Percentiles rank a stretch among this genome's conserved stretches.
Evolutionary conservation across 2,797 vertebrate genomes (phyloP).

Genomic region (Tachyglossus aculeatus): DNA sequence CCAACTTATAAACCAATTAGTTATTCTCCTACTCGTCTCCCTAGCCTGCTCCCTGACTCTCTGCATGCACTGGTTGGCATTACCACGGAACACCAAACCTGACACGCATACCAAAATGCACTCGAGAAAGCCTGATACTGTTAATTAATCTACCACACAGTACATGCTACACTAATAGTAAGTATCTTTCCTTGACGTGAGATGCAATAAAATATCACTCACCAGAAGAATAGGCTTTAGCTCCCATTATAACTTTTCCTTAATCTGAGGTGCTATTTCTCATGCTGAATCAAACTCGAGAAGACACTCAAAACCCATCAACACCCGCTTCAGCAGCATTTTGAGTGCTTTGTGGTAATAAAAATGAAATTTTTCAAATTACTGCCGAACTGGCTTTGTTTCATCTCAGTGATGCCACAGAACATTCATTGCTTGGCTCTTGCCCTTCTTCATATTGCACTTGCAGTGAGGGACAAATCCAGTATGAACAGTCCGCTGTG

Average conservation of each 20-base stretch:
- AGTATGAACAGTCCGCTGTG: slow-evolving; percentile 9
- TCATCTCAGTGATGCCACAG: slow-evolving; percentile 54
- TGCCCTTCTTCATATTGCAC: not conserved
- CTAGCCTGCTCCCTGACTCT: too few relatives aligned
- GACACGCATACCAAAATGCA: too few relatives aligned
- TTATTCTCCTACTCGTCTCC: too few relatives aligned
- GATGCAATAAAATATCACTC: slow-evolving; percentile 19
- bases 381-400: slow-evolving; percentile 12
- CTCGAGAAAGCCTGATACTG: slow-evolving; percentile 47
- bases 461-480: slow-evolving; percentile 2
- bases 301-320: slow-evolving; percentile 41
- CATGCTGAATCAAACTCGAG: slow-evolving; percentile 20
- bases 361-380: slow-evolving; percentile 41
- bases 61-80: too few relatives aligned
- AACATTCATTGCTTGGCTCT: slow-evolving; percentile 27
- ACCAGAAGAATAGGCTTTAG: slow-evolving; percentile 32
- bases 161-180: slow-evolving; percentile 36
- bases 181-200: slow-evolving; percentile 32
- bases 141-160: slow-evolving; percentile 54
- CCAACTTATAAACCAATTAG: too few relatives aligned
- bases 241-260: slow-evolving; percentile 38
- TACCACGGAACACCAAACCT: too few relatives aligned
- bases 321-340: slow-evolving; percentile 18
- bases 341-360: slow-evolving; percentile 4
- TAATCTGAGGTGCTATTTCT: slow-evolving; percentile 44